Evolutionary conservation across 2,113 vertebrate genomes (phyloP).

Genomic region (Rhea pennata): DNA sequence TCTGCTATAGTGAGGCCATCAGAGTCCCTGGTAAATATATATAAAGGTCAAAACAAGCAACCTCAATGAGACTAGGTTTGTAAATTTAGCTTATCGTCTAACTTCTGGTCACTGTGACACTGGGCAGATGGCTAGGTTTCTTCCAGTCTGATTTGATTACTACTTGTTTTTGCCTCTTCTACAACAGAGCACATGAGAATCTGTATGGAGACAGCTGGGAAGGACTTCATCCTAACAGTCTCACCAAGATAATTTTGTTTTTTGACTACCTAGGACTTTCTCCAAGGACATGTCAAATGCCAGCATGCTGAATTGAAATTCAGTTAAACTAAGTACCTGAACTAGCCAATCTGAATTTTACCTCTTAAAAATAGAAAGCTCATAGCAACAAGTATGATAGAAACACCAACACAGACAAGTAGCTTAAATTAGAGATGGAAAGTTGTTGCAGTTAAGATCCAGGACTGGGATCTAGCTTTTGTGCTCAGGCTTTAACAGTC

Average conservation of each 20-base stretch:
- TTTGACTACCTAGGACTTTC: background rate
- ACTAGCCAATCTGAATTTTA: background rate
- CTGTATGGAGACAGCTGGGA: background rate
- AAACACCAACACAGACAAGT: background rate
- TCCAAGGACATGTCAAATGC: background rate
- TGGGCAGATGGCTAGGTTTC: constrained; percentile 64
- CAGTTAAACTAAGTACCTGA: background rate
- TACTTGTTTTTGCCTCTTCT: constrained; percentile 37
- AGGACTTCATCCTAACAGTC: background rate
- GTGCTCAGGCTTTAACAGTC: background rate
- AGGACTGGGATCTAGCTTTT: background rate
- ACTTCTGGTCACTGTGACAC: constrained; percentile 50
- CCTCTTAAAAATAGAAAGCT: background rate
- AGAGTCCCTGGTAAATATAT: constrained; percentile 14
- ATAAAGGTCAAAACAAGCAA: constrained; percentile 55
- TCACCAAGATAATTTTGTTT: background rate
- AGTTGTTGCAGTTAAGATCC: background rate
- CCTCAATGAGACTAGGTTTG: constrained; percentile 56
- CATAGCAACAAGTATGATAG: background rate
- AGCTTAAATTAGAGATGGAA: background rate
- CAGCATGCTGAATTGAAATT: background rate
- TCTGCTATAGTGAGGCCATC: constrained; percentile 13
- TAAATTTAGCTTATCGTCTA: constrained; percentile 43
- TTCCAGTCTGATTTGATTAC: constrained; percentile 69
- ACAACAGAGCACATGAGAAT: background rate